These are phyloP conservation scores for Listrodromus nycthemerus DNA, from an alignment of 2,888 invertebrate genomes.

Conservation along the genomic window DNA sequence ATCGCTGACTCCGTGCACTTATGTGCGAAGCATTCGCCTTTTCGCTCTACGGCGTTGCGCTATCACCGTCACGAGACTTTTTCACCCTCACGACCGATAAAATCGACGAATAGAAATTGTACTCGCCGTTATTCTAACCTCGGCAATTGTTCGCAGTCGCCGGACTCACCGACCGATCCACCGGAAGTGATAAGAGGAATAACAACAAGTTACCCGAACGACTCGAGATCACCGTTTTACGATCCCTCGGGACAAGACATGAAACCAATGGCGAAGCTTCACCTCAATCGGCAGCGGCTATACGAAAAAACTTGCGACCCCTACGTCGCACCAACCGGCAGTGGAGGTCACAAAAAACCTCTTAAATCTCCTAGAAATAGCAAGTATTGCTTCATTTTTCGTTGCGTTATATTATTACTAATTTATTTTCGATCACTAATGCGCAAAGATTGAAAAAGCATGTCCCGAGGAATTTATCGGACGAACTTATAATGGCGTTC, in stretches of 20 bases:
- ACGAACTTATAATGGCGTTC: not conserved
- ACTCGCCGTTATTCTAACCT: constrained; percentile 3
- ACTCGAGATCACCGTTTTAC: constrained; percentile 97
- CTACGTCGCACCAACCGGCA: constrained; percentile 85
- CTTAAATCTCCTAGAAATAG: constrained; percentile 88
- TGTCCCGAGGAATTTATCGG: not conserved
- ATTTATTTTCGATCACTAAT: constrained; percentile 18
- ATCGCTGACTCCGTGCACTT: not conserved
- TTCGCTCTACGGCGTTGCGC: not conserved
- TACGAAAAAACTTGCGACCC: constrained; percentile 91
- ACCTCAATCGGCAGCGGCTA: constrained; percentile 90
- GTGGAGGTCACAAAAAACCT: constrained; percentile 86
- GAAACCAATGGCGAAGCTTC: constrained; percentile 93
- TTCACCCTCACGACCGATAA: not conserved
- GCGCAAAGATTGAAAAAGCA: not conserved
- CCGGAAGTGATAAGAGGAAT: constrained; percentile 95
- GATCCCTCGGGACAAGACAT: constrained; percentile 89
- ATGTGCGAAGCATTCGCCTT: not conserved
- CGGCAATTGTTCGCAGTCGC: constrained; percentile 86
- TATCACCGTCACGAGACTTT: not conserved
- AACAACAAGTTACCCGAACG: constrained; percentile 95
- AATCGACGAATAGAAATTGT: not conserved
- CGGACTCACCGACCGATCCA: constrained; percentile 91
- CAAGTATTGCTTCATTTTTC: constrained; percentile 84
- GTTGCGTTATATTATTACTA: constrained; percentile 63